phyloP scores from a whole-genome alignment of 2,888 invertebrate species.

The Leucoma salicis region DNA sequence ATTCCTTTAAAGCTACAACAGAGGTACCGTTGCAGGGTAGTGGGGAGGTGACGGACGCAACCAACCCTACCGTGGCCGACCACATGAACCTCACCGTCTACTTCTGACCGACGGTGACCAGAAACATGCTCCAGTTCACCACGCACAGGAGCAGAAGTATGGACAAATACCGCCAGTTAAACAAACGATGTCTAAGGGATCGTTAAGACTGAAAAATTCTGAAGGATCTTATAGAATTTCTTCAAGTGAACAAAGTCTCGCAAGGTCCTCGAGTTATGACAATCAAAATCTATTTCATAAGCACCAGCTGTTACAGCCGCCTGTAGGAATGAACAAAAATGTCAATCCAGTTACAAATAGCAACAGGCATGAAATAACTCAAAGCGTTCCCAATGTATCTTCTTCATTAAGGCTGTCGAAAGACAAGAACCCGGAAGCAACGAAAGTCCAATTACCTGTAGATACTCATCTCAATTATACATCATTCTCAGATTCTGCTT shows the following conservation, averaged over 20 bases:
- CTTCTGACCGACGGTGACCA: slow-evolving; percentile 66
- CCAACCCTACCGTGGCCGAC: slow-evolving; percentile 70
- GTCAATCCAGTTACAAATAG: neutral
- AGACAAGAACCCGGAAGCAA: neutral
- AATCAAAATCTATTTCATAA: slow-evolving; percentile 1
- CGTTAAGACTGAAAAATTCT: neutral
- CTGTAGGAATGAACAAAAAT: slow-evolving; percentile 1
- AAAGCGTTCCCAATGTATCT: slow-evolving; percentile 3
- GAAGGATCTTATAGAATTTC: neutral
- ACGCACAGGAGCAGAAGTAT: neutral
- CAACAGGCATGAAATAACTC: neutral
- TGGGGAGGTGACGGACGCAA: slow-evolving; percentile 58
- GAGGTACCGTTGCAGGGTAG: slow-evolving; percentile 53
- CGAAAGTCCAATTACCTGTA: slow-evolving; percentile 3
- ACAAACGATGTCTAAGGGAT: neutral
- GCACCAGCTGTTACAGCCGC: neutral
- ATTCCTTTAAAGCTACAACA: slow-evolving; percentile 32
- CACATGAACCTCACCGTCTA: slow-evolving; percentile 88
- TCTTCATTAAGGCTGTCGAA: slow-evolving; percentile 3
- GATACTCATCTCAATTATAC: slow-evolving; percentile 6
- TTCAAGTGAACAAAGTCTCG: neutral
- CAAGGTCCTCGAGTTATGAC: neutral
- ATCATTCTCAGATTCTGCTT: slow-evolving; percentile 13
- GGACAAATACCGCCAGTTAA: neutral
- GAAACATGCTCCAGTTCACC: slow-evolving; percentile 1